phyloP scores from a whole-genome alignment of 2,797 vertebrate genomes.

The Rhabdomys pumilio region DNA sequence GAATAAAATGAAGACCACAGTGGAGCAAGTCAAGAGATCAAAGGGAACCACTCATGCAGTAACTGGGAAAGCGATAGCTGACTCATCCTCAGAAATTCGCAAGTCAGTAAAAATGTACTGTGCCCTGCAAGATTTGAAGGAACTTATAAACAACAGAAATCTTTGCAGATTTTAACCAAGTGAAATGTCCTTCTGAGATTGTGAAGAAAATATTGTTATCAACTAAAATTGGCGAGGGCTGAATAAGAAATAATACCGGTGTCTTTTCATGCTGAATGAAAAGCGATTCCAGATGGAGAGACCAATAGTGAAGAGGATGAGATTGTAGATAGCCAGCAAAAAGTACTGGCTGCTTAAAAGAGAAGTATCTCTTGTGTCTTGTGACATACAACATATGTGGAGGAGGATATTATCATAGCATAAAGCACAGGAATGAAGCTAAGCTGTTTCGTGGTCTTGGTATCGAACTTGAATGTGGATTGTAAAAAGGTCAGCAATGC shows the following conservation, averaged over 20 bases:
- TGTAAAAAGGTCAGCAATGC: neutral
- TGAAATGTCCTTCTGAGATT: slow-evolving; percentile 5
- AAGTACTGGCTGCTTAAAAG: neutral
- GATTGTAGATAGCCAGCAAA: neutral
- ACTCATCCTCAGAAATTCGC: neutral
- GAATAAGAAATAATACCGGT: neutral
- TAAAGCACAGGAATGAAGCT: neutral
- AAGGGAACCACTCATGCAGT: neutral
- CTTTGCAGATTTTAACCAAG: neutral
- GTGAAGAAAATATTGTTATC: slow-evolving; percentile 26
- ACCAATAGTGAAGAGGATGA: neutral
- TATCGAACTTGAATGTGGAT: neutral
- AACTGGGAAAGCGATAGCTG: neutral
- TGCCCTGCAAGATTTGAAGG: neutral
- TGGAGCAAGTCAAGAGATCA: neutral
- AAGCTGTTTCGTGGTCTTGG: neutral
- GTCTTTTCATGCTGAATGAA: neutral
- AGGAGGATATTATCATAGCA: neutral
- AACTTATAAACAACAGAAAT: neutral
- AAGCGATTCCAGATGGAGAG: neutral
- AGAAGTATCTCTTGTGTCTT: neutral
- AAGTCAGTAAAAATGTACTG: slow-evolving; percentile 5
- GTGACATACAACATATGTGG: neutral
- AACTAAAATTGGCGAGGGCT: neutral
- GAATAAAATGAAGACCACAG: slow-evolving; percentile 31